phyloP scores from a whole-genome alignment of 2,888 invertebrate species.

The Sphinx pinastri region DNA sequence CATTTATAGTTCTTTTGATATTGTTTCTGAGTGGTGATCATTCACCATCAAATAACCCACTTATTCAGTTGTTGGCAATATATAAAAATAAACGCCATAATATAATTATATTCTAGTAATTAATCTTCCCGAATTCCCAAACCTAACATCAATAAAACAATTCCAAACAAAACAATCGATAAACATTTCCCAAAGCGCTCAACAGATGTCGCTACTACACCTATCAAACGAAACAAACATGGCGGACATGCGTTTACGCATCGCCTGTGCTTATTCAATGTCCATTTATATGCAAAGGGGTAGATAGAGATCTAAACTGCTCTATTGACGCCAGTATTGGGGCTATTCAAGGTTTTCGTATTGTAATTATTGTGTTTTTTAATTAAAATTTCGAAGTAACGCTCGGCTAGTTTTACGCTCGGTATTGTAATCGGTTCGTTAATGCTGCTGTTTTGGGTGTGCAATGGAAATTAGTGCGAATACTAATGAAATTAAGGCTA shows the following conservation, averaged over 20 bases:
- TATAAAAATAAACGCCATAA: no score
- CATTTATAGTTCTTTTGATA: no score
- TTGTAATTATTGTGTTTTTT: constrained; percentile 19
- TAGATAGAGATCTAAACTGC: constrained; percentile 71
- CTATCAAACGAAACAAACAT: constrained; percentile 34
- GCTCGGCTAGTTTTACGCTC: constrained; percentile 3
- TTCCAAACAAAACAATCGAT: constrained; percentile 31
- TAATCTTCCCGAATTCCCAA: neutral
- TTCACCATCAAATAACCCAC: no score
- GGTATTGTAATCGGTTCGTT: neutral
- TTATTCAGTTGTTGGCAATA: no score
- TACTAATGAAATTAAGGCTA: neutral
- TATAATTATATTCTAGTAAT: no score
- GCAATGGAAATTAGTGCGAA: neutral
- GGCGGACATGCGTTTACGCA: constrained; percentile 61
- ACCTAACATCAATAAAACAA: constrained; percentile 28
- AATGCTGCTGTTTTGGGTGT: neutral
- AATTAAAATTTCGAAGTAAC: constrained; percentile 26
- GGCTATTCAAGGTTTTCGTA: constrained; percentile 25
- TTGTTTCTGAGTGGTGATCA: no score
- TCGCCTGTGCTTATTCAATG: constrained; percentile 49
- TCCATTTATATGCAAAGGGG: constrained; percentile 61
- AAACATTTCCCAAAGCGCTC: constrained; percentile 26
- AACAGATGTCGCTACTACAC: constrained; percentile 49
- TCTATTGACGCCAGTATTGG: constrained; percentile 45